Base-by-base conservation (phyloP, 2,888 invertebrate genomes). In the Taphrorychus bicolor region DNA sequence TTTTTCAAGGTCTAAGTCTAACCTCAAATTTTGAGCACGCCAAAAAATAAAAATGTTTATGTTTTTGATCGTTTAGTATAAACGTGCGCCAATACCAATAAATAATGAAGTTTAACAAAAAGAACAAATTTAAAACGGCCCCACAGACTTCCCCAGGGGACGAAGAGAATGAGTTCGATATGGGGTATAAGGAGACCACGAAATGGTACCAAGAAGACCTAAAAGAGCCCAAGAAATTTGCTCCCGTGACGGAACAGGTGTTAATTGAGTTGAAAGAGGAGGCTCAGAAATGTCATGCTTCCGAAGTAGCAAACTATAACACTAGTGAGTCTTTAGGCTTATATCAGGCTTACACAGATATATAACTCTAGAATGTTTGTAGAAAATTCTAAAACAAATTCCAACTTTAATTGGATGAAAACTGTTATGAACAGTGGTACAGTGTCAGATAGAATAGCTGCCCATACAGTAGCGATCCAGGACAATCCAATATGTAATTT, bases 401-500 rank as follows among this genome's bases (percentile, higher is more conserved):
- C 89, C 0, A 90, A 91, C 73, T 87, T 87, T 74, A 85, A 87
- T 62, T 95, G 94, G 94, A 88, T 94, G 70, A 87, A 88, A 73
- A 91, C 91, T 1, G 88, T 95, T 7, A 83, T 94, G 73, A 85
- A 88, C 9, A 91, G 90, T 73, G 97, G 97, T 71, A 95, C 95
- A 0, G 86, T 90, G 0, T 87, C 90, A 0, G 97, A 97, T 82
- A 92, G 91, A 83, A 87, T 95, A 65, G 95, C 96, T 2, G 95
- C 95, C 0, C 88, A 90, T 66, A 91, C 91, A 4, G 85, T 97
- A 19, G 83, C 91, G 19, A 88, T 95, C 69, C 91, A 95, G 85
- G 91, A 94, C 76, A 91, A 90, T 73, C 93, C 95, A 0, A 83
- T 94, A n/a, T 91, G 91, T 79, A 92, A 91, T 80, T 80, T 95